Base-by-base conservation (phyloP, 1,140 invertebrate genomes). In the Drosophila mauritiana region DNA sequence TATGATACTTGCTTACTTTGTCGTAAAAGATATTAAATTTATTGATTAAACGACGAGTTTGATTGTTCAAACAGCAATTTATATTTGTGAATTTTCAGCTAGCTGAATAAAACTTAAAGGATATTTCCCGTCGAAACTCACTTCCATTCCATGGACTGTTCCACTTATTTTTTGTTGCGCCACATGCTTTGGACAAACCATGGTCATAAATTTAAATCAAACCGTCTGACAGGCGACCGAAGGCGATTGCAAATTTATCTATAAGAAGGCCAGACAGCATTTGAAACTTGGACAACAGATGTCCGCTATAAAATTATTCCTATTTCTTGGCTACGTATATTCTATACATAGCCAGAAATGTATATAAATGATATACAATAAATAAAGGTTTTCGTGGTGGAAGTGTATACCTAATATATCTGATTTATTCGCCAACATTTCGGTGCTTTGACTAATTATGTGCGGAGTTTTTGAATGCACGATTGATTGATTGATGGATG, bases 121-220 rank as follows among this genome's bases (percentile, higher is more conserved):
- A 40, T 39, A 73, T 61, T 5, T 5, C 4, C 3, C 13, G 52
- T 57, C 20, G 15, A 11, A 36, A 27, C 15, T 15, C 11, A 0
- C 31, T 34, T 52, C 20, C 12, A 15, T 12, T 39, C 37, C 13
- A 12, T 31, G 8, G 31, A 11, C 10, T 10, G 5, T 20, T 15
- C 11, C 13, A 40, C n/a, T 34, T 42, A 42, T 25, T 67, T 68
- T 70, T 72, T 77, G 68, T 52, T 27, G 70, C 59, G 68, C 67
- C 82, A 72, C 76, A 54, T 80, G 73, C 39, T 51, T 54, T 48
- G 78, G 81, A 86, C 81, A 85, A 51, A 80, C 64, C 54, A 65
- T 15, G 67, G 73, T 81, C 78, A 85, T 85, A 86, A 85, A 85
- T 85, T 85, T 81, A 85, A 85, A 85, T 85, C 81, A 85, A 83